Conservation (phyloP, 2,113 vertebrate genomes). For the Vidua macroura region DNA sequence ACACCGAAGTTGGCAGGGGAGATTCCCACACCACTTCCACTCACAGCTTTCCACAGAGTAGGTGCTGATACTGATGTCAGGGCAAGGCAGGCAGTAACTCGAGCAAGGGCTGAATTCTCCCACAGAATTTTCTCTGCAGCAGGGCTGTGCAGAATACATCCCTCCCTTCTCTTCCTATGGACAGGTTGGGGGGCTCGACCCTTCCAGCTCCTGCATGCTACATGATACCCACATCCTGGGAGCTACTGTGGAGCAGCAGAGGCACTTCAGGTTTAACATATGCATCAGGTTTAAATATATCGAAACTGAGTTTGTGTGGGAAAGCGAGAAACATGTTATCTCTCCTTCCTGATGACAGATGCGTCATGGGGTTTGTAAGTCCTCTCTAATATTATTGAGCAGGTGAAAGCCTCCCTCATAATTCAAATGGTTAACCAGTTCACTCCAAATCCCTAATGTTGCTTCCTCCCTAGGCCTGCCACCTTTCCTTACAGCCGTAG, state of each 20-base stretch:
- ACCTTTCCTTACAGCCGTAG: rapidly evolving
- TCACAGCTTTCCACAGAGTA: not conserved
- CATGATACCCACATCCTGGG: not conserved
- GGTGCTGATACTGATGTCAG: rapidly evolving
- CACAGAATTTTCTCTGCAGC: not conserved
- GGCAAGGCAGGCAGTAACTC: not conserved
- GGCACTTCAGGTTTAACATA: not conserved
- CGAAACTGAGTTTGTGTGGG: not conserved
- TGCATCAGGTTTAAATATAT: not conserved
- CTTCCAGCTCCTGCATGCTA: not conserved
- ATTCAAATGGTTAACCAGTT: not conserved
- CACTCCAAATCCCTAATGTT: not conserved
- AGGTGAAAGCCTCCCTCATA: not conserved
- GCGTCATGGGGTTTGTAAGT: not conserved
- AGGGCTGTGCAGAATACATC: not conserved
- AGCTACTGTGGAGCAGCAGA: not conserved
- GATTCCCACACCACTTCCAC: not conserved
- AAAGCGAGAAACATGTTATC: not conserved
- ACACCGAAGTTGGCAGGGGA: rapidly evolving
- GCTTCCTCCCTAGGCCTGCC: not conserved
- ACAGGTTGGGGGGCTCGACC: rapidly evolving
- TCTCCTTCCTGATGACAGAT: not conserved
- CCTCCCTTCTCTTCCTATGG: not conserved
- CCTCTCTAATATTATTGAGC: not conserved
- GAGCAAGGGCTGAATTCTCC: not conserved